Base-by-base conservation (phyloP, 2,113 vertebrate genomes). In the Dunckerocampus dactyliophorus region DNA sequence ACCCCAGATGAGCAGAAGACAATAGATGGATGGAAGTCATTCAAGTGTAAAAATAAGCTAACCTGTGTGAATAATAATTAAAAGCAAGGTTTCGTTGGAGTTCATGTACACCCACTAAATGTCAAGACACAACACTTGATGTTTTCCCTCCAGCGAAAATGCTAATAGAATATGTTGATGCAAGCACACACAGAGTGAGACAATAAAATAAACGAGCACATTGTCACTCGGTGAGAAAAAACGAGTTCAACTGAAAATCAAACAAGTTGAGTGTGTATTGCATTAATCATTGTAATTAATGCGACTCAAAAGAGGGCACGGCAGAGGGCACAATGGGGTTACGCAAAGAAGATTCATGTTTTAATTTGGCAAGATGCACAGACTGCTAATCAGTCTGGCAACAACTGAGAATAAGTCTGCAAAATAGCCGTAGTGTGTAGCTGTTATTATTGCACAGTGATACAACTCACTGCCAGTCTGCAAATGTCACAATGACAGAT, bases 221-320 rank as follows among this genome's bases (percentile, higher is more conserved):
- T 11, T 15, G 11, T 14, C 8, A 19, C 24, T 5, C 3, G 7
- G 31, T 7, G 7, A 34, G 7, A 16, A 15, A 14, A 37, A 55
- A 55, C 39, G 2, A 52, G 19, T 62, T 47, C 3, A 62, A 48
- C 37, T 15, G 12, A 47, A 54, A 60, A 49, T 57, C 21, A 48
- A 52, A 22, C 46, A 14, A 22, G 59, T 21, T 55, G 7, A 46
- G 17, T 42, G 3, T 66, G 34, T 6, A 2, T 73, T 75, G 47
- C 59, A 75, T 72, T 62, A 54, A 72, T 59, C 17, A 22, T 19
- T 47, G 62, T 34, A 60, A 64, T 78, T 70, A 70, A 59, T 20
- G 53, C 8, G 31, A 56, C 31, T 14, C 39, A 7, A 19, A 56
- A 19, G n/a, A 19, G n/a, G 34, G 34, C 53, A 14, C 46, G 50